Evolutionary conservation across 37 sponge, comb jelly and placozoan species (phyloP).

Genomic region (Chondrosia reniformis): DNA sequence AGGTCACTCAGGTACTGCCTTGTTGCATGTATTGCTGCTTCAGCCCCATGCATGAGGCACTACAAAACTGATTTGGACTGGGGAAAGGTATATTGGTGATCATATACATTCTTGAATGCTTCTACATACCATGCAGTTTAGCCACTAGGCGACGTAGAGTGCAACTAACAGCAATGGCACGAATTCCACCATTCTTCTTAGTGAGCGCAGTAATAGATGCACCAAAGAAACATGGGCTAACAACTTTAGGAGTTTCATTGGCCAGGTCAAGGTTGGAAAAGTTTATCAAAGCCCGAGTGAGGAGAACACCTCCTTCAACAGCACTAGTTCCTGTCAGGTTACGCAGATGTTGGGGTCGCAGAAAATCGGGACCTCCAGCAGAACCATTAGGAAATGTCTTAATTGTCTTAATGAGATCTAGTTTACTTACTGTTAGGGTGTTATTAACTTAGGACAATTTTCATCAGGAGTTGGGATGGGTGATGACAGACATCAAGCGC

Average conservation of each 20-base stretch:
- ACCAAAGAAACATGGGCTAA: conserved; percentile 43
- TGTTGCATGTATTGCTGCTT: conserved; percentile 12
- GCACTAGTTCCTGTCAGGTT: conserved; percentile 11
- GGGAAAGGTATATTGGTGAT: conserved; percentile 11
- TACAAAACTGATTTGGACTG: background rate
- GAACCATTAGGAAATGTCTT: conserved; percentile 36
- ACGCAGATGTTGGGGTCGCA: conserved; percentile 45
- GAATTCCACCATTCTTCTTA: conserved; percentile 38
- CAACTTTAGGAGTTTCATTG: conserved; percentile 11
- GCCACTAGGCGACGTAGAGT: conserved; percentile 36
- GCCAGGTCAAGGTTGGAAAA: conserved; percentile 22
- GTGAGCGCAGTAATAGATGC: conserved; percentile 30
- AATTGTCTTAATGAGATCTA: background rate
- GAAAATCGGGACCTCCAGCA: conserved; percentile 37
- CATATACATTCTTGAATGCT: background rate
- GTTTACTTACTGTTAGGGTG: background rate
- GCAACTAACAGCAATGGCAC: conserved; percentile 44
- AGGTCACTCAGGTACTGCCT: background rate
- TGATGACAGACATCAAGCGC: background rate
- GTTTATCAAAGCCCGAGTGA: conserved; percentile 13
- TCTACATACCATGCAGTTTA: conserved; percentile 13
- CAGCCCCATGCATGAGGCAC: background rate
- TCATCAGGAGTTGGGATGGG: background rate
- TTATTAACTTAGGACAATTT: background rate
- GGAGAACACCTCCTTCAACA: conserved; percentile 6